phyloP scores from a whole-genome alignment of 2,113 vertebrate species.

The Ammospiza nelsoni region DNA sequence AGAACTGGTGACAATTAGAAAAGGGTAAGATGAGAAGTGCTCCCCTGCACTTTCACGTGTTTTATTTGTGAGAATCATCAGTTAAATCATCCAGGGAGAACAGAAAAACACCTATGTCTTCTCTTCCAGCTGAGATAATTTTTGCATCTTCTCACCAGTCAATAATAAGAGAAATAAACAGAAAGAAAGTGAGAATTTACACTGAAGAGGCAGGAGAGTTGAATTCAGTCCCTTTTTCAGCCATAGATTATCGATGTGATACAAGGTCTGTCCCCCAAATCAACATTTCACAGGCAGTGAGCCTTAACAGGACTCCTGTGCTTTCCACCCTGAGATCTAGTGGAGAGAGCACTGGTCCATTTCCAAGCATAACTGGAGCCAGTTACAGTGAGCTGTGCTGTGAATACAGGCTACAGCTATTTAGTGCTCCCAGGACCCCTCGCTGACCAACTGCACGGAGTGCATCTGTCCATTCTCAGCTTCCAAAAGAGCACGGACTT shows the following conservation, averaged over 20 bases:
- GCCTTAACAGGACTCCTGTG: background rate
- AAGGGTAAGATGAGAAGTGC: background rate
- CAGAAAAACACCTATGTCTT: background rate
- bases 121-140: background rate
- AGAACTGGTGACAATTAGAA: background rate
- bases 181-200: background rate
- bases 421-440: background rate
- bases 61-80: background rate
- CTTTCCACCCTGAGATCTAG: background rate
- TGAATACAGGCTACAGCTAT: background rate
- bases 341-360: background rate
- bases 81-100: background rate
- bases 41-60: background rate
- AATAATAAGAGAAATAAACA: background rate
- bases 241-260: background rate
- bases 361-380: background rate
- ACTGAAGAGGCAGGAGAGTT: background rate
- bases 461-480: background rate
- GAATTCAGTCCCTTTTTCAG: background rate
- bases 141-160: background rate
- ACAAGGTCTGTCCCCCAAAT: background rate
- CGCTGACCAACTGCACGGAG: background rate
- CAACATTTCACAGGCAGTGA: background rate
- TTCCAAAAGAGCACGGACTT: background rate
- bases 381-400: background rate